Base-by-base conservation (phyloP, 2,797 vertebrate genomes). In the Ctenosaura bakeri region DNA sequence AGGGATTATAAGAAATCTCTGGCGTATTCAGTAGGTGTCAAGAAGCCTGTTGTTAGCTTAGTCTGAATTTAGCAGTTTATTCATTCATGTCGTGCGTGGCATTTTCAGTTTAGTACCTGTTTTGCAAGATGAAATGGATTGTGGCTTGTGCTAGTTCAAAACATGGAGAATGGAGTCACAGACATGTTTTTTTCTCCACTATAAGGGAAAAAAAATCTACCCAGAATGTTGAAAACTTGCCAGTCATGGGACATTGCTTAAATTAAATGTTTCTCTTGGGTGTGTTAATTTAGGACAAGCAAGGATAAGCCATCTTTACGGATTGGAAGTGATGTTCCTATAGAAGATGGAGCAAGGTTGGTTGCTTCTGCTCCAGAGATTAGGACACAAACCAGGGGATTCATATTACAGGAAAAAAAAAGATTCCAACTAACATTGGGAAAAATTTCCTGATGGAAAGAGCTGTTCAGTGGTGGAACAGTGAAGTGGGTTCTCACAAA, bases 11-110 rank as follows among this genome's bases (percentile, higher is more conserved):
- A 20, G 1, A 50, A 26, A 16, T 1, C 64, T 54, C 1, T 13
- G 18, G 88, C 20, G 26, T 42, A 79, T 16, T 52, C 35, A 24
- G 8, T 9, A 54, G 62, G 32, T 5, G 10, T 69, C 59, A 62
- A 52, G 35, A 84, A 8, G 9, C n/a, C 8, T 66, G 35, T 16
- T n/a, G 6, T 38, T 78, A 77, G 46, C 18, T 66, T 16, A 13
- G 38, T 14, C 59, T 64, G 29, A n/a, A 52, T 24, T 52, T 22
- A 50, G n/a, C 32, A 79, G 4, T 76, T 54, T 14, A 35, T 77
- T 8, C 6, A 54, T 46, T 7, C 13, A 0, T 24, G 42, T 22
- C 2, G 38, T 7, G 4, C 0, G 12, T 13, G 10, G 16, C 26
- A 22, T 35, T 59, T 46, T 66, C 18, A 1, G 69, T 35, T 22